phyloP scores from a whole-genome alignment of 2,113 vertebrate genomes.

The Paraplagusia blochii region DNA sequence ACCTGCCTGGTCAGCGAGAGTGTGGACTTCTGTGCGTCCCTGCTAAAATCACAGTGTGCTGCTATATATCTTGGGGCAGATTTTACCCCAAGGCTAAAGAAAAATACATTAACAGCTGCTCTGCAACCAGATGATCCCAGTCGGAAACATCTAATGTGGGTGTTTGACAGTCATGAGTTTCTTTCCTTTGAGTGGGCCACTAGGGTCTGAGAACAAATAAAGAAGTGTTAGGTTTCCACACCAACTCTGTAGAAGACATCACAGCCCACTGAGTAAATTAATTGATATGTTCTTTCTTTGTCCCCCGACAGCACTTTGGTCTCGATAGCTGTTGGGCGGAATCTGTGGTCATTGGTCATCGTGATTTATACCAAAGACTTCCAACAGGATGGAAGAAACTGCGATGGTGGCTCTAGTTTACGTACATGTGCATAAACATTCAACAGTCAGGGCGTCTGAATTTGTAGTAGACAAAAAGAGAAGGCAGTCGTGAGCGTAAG shows the following conservation, averaged over 20 bases:
- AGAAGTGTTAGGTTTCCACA: constrained; percentile 51
- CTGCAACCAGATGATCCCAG: constrained; percentile 20
- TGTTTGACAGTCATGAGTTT: constrained; percentile 1
- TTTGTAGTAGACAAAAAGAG: constrained; percentile 19
- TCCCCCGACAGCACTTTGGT: constrained; percentile 31
- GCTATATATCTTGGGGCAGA: constrained; percentile 20
- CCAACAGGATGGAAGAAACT: background rate
- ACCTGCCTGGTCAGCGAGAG: background rate
- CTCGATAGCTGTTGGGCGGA: constrained; percentile 24
- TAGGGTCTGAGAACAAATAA: constrained; percentile 36
- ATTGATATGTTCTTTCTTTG: constrained; percentile 43
- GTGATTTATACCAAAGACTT: constrained; percentile 12
- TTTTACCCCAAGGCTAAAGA: constrained; percentile 7
- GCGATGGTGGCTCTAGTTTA: background rate
- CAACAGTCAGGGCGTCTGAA: constrained; percentile 25
- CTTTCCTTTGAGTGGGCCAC: constrained; percentile 17
- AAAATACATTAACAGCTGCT: constrained; percentile 39
- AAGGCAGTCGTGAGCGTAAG: background rate
- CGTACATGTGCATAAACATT: constrained; percentile 3
- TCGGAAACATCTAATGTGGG: constrained; percentile 21
- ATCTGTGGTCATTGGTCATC: constrained; percentile 16
- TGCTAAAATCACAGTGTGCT: constrained; percentile 16
- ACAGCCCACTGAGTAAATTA: constrained; percentile 26
- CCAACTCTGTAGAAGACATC: constrained; percentile 64
- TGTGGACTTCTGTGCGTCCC: background rate